These are phyloP conservation scores for Mythimna impura DNA, from an alignment of 2,888 invertebrate genomes.

Conservation along the genomic window DNA sequence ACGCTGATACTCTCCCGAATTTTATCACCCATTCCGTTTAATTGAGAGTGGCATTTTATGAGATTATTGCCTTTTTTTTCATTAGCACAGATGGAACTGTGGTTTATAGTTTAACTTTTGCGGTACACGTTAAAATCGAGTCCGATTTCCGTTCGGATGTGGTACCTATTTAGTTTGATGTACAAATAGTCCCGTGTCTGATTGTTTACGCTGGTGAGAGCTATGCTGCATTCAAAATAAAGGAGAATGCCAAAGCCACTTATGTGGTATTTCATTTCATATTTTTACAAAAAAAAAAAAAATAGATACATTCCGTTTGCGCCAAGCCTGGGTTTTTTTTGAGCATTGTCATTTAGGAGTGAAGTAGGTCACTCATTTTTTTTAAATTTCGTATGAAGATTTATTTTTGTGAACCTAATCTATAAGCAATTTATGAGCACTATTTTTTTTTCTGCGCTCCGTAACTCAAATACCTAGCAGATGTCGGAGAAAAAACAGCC, in stretches of 20 bases:
- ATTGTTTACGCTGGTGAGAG: constrained; percentile 15
- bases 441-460: no score
- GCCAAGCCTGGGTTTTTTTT: no score
- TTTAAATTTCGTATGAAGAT: not conserved
- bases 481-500: no score
- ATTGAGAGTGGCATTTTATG: constrained; percentile 16
- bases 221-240: not conserved
- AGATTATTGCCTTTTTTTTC: constrained; percentile 23
- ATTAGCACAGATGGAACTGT: not conserved
- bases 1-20: constrained; percentile 9
- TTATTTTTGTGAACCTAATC: constrained; percentile 7
- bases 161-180: not conserved
- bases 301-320: no score
- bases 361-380: not conserved
- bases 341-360: not conserved
- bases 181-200: not conserved
- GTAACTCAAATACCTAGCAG: no score
- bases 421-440: not conserved
- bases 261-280: no score
- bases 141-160: not conserved
- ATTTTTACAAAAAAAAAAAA: no score
- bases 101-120: not conserved
- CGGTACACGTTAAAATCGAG: not conserved
- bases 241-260: no score
- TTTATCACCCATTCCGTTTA: constrained; percentile 31